Percentiles rank a stretch among this genome's conserved stretches.
Evolutionary conservation across 1,140 invertebrate genomes (phyloP).

Genomic region (Magallana angulata): DNA sequence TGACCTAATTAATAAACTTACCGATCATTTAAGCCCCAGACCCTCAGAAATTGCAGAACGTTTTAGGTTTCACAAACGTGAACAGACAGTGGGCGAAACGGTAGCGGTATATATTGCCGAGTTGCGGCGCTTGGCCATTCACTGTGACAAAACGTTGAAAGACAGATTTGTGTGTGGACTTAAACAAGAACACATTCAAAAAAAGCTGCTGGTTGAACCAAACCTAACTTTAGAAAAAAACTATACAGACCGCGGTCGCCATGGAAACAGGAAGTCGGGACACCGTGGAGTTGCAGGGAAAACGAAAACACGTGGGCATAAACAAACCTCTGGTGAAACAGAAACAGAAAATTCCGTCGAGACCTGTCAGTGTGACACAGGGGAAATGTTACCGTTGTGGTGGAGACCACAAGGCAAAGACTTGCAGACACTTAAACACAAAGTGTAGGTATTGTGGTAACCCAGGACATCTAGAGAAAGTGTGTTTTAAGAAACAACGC

Average conservation of each 20-base stretch:
- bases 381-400: too few species aligned
- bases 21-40: not conserved
- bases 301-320: too few species aligned
- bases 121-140: slow-evolving; percentile 50
- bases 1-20: not conserved
- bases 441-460: too few species aligned
- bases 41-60: slow-evolving; percentile 50
- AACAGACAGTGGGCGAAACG: slow-evolving; percentile 48
- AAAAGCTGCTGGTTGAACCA: slow-evolving; percentile 44
- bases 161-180: slow-evolving; percentile 64
- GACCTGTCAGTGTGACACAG: too few species aligned
- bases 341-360: too few species aligned
- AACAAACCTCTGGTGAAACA: too few species aligned
- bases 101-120: slow-evolving; percentile 35
- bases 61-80: slow-evolving; percentile 43
- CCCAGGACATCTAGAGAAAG: too few species aligned
- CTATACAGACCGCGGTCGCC: slow-evolving; percentile 51
- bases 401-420: too few species aligned
- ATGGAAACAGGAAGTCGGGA: slow-evolving; percentile 52
- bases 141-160: slow-evolving; percentile 55
- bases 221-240: slow-evolving; percentile 50
- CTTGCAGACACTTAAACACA: too few species aligned
- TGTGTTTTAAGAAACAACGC: too few species aligned
- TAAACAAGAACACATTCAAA: slow-evolving; percentile 13
- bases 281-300: too few species aligned